These are phyloP conservation scores for Ophion obscuratus DNA, from an alignment of 2,888 invertebrate genomes.

Conservation along the genomic window DNA sequence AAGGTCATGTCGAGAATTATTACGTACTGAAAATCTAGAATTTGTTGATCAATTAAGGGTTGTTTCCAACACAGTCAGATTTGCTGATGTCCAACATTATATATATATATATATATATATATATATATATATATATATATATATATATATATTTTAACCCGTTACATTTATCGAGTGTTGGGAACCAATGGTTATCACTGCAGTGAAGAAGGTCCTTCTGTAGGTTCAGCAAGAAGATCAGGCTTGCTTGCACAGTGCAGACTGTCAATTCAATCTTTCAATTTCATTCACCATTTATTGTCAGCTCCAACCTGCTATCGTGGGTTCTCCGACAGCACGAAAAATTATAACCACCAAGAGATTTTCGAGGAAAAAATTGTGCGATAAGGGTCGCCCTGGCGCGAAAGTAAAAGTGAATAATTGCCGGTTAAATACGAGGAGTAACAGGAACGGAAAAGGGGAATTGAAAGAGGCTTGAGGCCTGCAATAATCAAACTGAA, in stretches of 20 bases:
- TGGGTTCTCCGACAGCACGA: background rate
- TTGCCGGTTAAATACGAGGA: too few relatives aligned
- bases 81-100: background rate
- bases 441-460: too few relatives aligned
- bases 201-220: background rate
- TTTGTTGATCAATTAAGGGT: background rate
- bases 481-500: too few relatives aligned
- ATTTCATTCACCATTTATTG: conserved; percentile 25
- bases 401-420: too few relatives aligned
- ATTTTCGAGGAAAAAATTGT: background rate
- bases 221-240: conserved; percentile 13
- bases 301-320: background rate
- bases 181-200: background rate
- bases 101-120: too few relatives aligned
- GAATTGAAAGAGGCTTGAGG: too few relatives aligned
- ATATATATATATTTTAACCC: too few relatives aligned
- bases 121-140: too few relatives aligned
- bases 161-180: too few relatives aligned
- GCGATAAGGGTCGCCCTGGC: background rate
- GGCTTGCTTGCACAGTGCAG: background rate
- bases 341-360: background rate
- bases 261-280: background rate
- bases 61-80: too few relatives aligned
- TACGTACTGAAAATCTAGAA: background rate
- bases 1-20: too few relatives aligned